Evolutionary conservation across 2,888 invertebrate species (phyloP).

Genomic region (Stenchaetothrips biformis): DNA sequence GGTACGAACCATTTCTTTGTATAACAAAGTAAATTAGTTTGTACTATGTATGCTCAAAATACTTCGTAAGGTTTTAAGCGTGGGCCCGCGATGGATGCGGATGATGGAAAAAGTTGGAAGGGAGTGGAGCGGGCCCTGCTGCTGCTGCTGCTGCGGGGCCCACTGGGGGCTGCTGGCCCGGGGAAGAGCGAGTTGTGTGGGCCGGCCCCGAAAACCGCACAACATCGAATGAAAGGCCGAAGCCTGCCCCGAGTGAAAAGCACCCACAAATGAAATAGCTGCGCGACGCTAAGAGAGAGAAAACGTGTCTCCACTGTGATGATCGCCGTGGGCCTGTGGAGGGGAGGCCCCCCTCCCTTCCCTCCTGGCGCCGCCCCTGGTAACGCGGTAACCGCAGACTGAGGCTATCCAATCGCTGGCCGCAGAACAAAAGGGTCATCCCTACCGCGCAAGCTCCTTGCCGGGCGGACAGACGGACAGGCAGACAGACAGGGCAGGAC

Average conservation of each 20-base stretch:
- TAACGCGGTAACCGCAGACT: slow-evolving; percentile 1
- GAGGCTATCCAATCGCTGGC: background rate
- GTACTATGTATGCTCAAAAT: too few relatives aligned
- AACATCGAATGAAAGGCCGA: background rate
- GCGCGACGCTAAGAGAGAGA: background rate
- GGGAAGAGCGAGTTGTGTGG: background rate
- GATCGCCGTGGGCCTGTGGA: background rate
- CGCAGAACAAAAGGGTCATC: background rate
- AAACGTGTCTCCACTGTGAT: background rate
- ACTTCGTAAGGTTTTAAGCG: too few relatives aligned
- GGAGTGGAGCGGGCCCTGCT: background rate
- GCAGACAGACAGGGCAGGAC: too few relatives aligned
- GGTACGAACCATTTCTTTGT: too few relatives aligned
- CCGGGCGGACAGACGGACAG: too few relatives aligned
- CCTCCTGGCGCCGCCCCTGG: background rate
- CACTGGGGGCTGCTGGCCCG: background rate
- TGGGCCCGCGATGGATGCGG: too few relatives aligned
- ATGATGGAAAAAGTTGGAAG: background rate
- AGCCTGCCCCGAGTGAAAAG: background rate
- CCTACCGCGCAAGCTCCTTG: background rate
- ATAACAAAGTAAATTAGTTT: too few relatives aligned
- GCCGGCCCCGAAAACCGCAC: background rate
- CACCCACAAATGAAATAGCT: slow-evolving; percentile 19
- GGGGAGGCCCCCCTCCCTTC: background rate
- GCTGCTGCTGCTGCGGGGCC: background rate